phyloP scores from a whole-genome alignment of 2,113 vertebrate species.

The Actenoides lindsayi region DNA sequence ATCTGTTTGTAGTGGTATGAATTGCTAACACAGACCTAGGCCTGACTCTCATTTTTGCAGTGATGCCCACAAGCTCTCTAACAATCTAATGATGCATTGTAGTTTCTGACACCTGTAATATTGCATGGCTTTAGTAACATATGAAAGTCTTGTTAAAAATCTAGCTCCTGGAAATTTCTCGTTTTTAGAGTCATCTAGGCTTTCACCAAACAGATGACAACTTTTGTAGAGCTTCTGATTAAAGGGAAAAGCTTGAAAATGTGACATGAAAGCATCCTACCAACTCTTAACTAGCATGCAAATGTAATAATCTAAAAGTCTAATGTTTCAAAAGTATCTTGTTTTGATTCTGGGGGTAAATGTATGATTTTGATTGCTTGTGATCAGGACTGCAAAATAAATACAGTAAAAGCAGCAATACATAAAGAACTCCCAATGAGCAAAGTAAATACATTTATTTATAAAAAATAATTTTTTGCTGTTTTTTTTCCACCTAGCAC shows the following conservation, averaged over 20 bases:
- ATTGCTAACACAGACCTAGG: not conserved
- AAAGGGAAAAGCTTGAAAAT: slow-evolving; percentile 10
- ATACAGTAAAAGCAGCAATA: not conserved
- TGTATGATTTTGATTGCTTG: not conserved
- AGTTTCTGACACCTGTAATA: not conserved
- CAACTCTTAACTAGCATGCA: not conserved
- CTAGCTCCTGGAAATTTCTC: not conserved
- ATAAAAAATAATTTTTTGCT: not conserved
- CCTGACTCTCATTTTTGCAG: not conserved
- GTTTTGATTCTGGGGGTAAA: not conserved
- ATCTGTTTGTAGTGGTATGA: not conserved
- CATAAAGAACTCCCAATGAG: not conserved
- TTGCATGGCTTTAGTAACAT: not conserved
- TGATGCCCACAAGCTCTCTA: not conserved
- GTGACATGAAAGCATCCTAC: not conserved
- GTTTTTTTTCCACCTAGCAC: not conserved
- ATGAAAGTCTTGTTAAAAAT: not conserved
- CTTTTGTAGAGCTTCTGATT: not conserved
- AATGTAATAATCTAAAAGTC: slow-evolving; percentile 31
- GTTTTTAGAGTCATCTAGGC: not conserved
- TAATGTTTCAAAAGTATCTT: slow-evolving; percentile 3
- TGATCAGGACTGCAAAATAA: not conserved
- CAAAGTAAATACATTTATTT: not conserved
- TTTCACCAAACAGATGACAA: not conserved
- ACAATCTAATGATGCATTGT: not conserved